phyloP scores from a whole-genome alignment of 2,888 invertebrate species.

The Dione juno region DNA sequence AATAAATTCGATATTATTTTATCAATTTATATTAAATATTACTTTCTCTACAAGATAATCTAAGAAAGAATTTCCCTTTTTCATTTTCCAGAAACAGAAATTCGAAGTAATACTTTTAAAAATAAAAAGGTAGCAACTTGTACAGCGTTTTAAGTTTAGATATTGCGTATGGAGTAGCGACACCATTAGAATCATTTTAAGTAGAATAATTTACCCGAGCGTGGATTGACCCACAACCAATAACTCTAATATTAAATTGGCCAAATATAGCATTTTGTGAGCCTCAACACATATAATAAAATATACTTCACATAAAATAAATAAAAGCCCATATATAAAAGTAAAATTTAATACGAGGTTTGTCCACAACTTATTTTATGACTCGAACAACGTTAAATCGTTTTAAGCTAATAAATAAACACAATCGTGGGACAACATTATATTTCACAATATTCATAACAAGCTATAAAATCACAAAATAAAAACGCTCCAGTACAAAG shows the following conservation, averaged over 20 bases:
- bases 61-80: neutral
- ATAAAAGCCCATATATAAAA: constrained; percentile 41
- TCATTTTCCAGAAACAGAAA: too few species aligned
- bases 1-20: too few species aligned
- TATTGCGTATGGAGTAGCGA: too few species aligned
- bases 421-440: constrained; percentile 48
- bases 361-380: constrained; percentile 63
- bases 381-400: constrained; percentile 44
- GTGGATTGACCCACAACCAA: too few species aligned
- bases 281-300: too few species aligned
- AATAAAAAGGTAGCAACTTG: too few species aligned
- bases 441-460: constrained; percentile 44
- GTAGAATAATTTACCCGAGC: too few species aligned
- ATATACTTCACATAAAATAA: neutral
- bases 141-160: too few species aligned
- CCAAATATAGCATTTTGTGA: neutral
- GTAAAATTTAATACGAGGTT: constrained; percentile 68
- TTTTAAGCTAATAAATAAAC: constrained; percentile 42
- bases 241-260: neutral
- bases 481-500: constrained; percentile 45
- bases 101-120: neutral
- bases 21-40: too few species aligned
- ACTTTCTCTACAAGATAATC: too few species aligned
- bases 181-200: too few species aligned
- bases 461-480: constrained; percentile 60